Base-by-base conservation (phyloP, 2,797 vertebrate species). In the Perodicticus potto region DNA sequence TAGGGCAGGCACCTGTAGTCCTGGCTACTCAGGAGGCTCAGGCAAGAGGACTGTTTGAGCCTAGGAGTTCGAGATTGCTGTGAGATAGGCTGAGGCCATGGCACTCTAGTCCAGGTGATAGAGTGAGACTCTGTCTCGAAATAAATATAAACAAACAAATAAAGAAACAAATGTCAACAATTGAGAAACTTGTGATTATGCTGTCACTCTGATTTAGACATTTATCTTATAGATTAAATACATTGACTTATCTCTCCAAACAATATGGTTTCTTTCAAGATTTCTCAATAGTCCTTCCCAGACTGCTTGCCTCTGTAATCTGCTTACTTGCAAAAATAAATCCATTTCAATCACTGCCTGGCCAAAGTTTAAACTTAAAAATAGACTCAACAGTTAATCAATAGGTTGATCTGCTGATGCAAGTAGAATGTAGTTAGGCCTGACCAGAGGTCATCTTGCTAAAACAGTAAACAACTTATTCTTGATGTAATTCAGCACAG, bases 291-390 rank as follows among this genome's bases (percentile, higher is more conserved):
- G 81, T 93, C 61, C 55, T 94, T 95, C 76, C 81, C 84, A 94
- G 61, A 19, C 45, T 84, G 59, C 81, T 83, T 95, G 65, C 63
- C 59, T 94, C 37, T 76, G 22, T 69, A 92, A 94, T 90, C 67
- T 69, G 53, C 76, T 80, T 93, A 7, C 85, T 92, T 95, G 53
- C 88, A 95, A 90, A 96, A 97, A 89, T 57, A 89, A 96, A 73
- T 96, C 70, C 17, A 29, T 94, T 92, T 96, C 93, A 94, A 70
- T 20, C 92, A 77, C 61, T 94, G 89, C 65, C 74, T 43, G 96
- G 40, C 73, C 97, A 97, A 95, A 96, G 97, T 96, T 92, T 61
- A 88, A 67, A 89, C 70, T 94, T 96, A 93, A 94, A 97, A 91
- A 82, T 73, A n/a, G 32, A 80, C 49, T 76, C 89, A 93, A 70